Evolutionary conservation across 64 coral and sea anemone species (phyloP), one percentile per base, ranked within the genome.

Genomic region (Porites lutea): DNA sequence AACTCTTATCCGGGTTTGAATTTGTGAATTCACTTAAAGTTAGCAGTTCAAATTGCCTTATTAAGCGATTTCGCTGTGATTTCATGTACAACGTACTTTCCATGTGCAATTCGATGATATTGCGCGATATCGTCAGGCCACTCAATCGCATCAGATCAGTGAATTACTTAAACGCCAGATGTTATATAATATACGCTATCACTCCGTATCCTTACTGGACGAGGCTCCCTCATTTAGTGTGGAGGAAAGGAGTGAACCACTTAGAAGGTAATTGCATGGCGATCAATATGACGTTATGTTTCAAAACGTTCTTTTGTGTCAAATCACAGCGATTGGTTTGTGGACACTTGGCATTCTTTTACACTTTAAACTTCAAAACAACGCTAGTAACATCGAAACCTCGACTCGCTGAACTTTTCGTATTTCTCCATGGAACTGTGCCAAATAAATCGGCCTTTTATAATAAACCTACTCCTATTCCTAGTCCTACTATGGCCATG

Each of bases 351-450:
- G 69, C 69, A 72, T 72, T 72, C 69, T 72, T 72, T 46, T 72
- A 72, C 22, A 72, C 69, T 72, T 72, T 72, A 46, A 72, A 46
- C 69, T 72, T 72, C 69, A 72, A 72, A 72, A 72, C 69, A 72
- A 72, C 23, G 69, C 69, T 72, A 72, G 69, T 72, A 72, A 43
- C 69, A 72, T 72, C 22, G 22, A 72, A 72, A 72, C 69, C 69
- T 72, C 21, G 69, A 72, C 37, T 72, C 69, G 69, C 69, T 72
- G 6, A 72, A 72, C 23, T 72, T 72, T 72, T 72, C 69, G 69
- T 72, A 72, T 22, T 72, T 43, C 69, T 72, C 69, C 69, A 72
- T 72, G 69, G 69, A 72, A 72, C 69, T 72, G 69, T 43, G 69
- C 69, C 22, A 72, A 72, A 72, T 1, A 72, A 72, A 72, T 72